Conservation (phyloP, 2,888 invertebrate species). For the Empis stercorea region DNA sequence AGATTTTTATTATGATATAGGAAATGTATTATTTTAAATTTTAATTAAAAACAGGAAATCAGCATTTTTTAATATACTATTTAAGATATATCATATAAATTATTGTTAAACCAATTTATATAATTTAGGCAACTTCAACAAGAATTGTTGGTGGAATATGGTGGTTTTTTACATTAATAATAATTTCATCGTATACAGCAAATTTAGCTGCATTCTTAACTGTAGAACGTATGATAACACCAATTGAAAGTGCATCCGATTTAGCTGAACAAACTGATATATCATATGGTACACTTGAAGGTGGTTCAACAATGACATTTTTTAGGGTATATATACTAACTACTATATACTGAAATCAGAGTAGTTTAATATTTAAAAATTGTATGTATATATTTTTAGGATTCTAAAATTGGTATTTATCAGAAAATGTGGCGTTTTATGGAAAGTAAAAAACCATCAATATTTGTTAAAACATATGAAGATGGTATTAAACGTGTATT, state of each 20-base stretch:
- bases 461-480: slow-evolving; percentile 80
- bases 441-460: slow-evolving; percentile 65
- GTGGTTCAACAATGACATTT: slow-evolving; percentile 95
- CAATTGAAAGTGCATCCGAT: slow-evolving; percentile 92
- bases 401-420: slow-evolving; percentile 81
- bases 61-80: too few species aligned
- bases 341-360: neutral
- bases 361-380: neutral
- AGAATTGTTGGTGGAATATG: slow-evolving; percentile 93
- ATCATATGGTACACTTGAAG: slow-evolving; percentile 83
- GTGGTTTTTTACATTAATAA: slow-evolving; percentile 99
- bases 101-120: neutral
- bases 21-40: too few species aligned
- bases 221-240: slow-evolving; percentile 89
- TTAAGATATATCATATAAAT: too few species aligned
- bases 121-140: slow-evolving; percentile 70
- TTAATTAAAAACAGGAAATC: neutral
- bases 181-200: slow-evolving; percentile 96
- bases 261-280: slow-evolving; percentile 88
- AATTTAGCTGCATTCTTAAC: slow-evolving; percentile 91
- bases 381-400: slow-evolving; percentile 40
- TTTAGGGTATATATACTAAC: slow-evolving; percentile 61
- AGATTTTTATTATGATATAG: too few species aligned
- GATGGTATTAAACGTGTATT: slow-evolving; percentile 81
- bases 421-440: slow-evolving; percentile 94